A percentile compares a stretch with the other conserved stretches of the same genome.
These are phyloP conservation scores for Meloidogyne hapla DNA, from an alignment of 1,140 invertebrate genomes.

Conservation along the genomic window DNA sequence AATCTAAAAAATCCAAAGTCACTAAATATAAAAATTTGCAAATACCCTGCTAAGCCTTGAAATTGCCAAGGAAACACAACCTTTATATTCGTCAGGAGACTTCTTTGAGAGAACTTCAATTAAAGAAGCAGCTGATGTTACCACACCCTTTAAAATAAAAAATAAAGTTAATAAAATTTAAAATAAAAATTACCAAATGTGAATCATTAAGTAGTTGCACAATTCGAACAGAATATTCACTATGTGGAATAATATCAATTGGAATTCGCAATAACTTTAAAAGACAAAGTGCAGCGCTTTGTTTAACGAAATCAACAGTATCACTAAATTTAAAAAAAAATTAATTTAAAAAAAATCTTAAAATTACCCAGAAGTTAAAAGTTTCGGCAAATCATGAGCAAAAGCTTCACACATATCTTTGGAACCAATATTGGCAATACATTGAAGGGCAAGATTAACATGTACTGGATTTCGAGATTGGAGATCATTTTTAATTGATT, in stretches of 20 bases:
- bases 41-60: slow-evolving; percentile 86
- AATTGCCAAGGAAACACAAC: slow-evolving; percentile 94
- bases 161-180: background rate
- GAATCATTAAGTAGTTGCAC: slow-evolving; percentile 98
- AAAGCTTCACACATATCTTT: slow-evolving; percentile 99
- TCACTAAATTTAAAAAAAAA: slow-evolving; percentile 72
- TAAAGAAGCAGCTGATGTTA: slow-evolving; percentile 93
- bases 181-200: slow-evolving; percentile 73
- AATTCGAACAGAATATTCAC: slow-evolving; percentile 97
- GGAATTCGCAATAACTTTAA: slow-evolving; percentile 84
- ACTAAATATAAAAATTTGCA: slow-evolving; percentile 7
- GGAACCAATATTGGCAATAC: slow-evolving; percentile 98
- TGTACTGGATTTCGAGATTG: slow-evolving; percentile 93
- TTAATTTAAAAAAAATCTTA: slow-evolving; percentile 20
- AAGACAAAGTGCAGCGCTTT: slow-evolving; percentile 94
- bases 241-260: slow-evolving; percentile 89
- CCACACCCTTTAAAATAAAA: slow-evolving; percentile 70
- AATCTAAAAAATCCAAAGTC: slow-evolving; percentile 45
- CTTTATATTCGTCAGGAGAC: slow-evolving; percentile 98
- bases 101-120: slow-evolving; percentile 97
- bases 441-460: slow-evolving; percentile 97
- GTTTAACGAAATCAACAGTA: slow-evolving; percentile 99
- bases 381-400: slow-evolving; percentile 92
- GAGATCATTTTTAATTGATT: slow-evolving; percentile 98
- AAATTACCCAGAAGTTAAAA: slow-evolving; percentile 88